Evolutionary conservation across 2,113 vertebrate genomes (phyloP), one percentile per base, ranked within the genome.

Genomic region (Aptenodytes forsteri): DNA sequence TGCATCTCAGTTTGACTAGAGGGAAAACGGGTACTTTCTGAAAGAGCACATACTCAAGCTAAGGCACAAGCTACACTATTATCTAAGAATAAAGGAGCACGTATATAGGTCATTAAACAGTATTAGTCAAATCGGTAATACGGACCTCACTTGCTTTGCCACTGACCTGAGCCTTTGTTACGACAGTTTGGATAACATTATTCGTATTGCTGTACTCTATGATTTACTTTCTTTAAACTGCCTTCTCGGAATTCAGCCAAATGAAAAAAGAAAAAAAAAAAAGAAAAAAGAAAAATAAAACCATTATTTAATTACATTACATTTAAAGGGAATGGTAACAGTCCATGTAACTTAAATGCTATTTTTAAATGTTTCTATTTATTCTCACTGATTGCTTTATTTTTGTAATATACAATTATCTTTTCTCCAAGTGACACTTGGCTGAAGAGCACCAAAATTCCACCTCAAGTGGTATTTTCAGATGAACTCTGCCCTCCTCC

Each of bases 361-460:
- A 65, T 27, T 95, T 95, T 81, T 2, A 32, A 36, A 47, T 54
- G 71, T 80, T 97, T 87, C 69, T 61, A 75, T 83, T 89, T 90
- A 76, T 91, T 96, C 65, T 61, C 83, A 97, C 71, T 61, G 54
- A 81, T 91, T 52, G 66, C 50, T 89, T 89, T 87, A 55, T 36
- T 71, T 95, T 75, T 72, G 32, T 81, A 89, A 78, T 34, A 49
- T 22, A 83, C 38, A 82, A 67, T 90, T 87, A 92, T 49, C 79
- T 93, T 97, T 83, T 84, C 86, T 83, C 80, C 76, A 91, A 95
- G 78, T 86, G 89, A 97, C 72, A 95, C 50, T 89, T 94, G 49
- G 83, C 76, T 90, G 91, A 86, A 95, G 44, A 93, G 71, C 82
- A 78, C 56, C 76, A 76, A 85, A 90, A 91, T 69, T 94, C 69